Base-by-base conservation (phyloP, 2,797 vertebrate genomes). In the Acanthornis magna region DNA sequence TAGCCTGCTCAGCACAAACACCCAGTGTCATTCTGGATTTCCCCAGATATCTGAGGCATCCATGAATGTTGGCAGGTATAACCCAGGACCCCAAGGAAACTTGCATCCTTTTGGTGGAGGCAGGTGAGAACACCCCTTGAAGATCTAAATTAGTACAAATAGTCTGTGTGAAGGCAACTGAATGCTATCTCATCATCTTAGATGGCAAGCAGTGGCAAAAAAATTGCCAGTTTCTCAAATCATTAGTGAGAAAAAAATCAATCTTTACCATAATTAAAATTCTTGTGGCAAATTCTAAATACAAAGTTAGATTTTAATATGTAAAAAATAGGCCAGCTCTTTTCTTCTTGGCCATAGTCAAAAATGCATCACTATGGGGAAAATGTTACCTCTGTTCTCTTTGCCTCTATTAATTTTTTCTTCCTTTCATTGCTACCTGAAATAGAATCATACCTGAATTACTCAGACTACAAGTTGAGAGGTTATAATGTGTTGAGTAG, bases 381-480 rank as follows among this genome's bases (percentile, higher is more conserved):
- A 29, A 77, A 21, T 51, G 34, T 42, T 85, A 80, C 23, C 61
- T 76, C 36, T 93, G 42, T 38, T 75, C 36, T 71, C 23, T 76
- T 77, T 85, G 54, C 14, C 38, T 54, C 34, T 76, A 21, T 61
- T 87, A 89, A 40, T 11, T 43, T 74, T n/a, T 2, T 65, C 54
- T 86, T 53, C 62, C 27, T 89, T 94, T 76, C 72, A 55, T 43
- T 84, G 27, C 27, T 65, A 34, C 21, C 72, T 72, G 68, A 80
- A 96, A 93, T 74, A 93, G 86, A 74, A 92, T 73, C 5, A 6
- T 42, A 72, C 34, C 38, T 80, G 80, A 80, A 85, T 81, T 85
- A 60, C 40, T 76, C 57, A 92, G 50, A 89, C 63, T 91, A 40
- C 10, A 68, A 40, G 36, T 45, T 77, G 61, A 77, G 68, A 93